Percentiles rank a stretch among this genome's conserved stretches.
Conservation (phyloP, 2,113 vertebrate genomes). For the Corynorhinus townsendii region DNA sequence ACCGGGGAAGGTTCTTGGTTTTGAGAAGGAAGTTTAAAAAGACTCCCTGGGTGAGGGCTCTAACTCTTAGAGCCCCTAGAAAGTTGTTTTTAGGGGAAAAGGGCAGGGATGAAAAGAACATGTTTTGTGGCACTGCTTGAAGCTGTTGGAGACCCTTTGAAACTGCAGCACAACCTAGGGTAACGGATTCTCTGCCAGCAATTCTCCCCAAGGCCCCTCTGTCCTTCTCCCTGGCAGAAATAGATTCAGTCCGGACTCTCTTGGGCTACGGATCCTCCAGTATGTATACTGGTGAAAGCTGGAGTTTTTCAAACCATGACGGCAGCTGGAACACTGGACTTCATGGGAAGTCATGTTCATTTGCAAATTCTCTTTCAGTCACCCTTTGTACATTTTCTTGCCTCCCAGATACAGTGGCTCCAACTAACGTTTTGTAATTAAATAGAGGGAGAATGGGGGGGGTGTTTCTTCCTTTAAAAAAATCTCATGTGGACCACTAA, state of each 20-base stretch:
- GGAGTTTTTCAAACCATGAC: constrained; percentile 40
- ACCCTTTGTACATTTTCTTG: constrained; percentile 38
- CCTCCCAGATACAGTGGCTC: background rate
- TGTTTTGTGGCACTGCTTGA: constrained; percentile 35
- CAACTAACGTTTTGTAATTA: constrained; percentile 56
- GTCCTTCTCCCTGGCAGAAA: background rate
- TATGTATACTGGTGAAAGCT: background rate
- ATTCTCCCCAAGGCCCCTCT: background rate
- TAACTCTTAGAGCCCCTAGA: background rate
- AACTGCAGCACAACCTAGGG: background rate
- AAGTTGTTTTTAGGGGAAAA: background rate
- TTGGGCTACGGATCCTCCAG: background rate
- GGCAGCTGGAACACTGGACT: constrained; percentile 73
- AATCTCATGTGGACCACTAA: constrained; percentile 62
- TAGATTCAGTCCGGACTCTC: background rate
- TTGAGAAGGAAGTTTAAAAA: constrained; percentile 29
- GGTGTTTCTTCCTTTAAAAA: constrained; percentile 39
- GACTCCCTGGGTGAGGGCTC: background rate
- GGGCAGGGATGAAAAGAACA: background rate
- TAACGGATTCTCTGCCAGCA: constrained; percentile 30
- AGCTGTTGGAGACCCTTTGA: background rate
- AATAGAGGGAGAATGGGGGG: constrained; percentile 58
- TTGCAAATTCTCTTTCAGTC: constrained; percentile 67
- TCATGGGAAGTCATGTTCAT: constrained; percentile 77
- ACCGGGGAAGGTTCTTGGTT: background rate